Conservation (phyloP, 92 coral and sea anemone species). For the Parazoanthus swiftii region DNA sequence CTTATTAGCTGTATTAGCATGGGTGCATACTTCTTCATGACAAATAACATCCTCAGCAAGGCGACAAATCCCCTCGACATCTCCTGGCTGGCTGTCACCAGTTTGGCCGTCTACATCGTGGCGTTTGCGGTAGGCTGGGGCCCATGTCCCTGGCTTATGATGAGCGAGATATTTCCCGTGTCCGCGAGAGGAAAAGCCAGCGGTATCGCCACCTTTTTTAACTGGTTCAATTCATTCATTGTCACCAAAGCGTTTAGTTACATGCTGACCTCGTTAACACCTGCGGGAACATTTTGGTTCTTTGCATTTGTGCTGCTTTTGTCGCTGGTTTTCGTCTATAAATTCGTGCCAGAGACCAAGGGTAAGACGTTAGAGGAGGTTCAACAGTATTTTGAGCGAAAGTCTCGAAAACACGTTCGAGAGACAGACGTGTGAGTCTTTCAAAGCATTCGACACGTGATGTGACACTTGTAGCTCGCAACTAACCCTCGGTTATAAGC, state of each 20-base stretch:
- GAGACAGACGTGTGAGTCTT: slow-evolving; percentile 44
- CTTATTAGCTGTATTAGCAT: slow-evolving; percentile 58
- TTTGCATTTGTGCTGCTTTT: slow-evolving; percentile 67
- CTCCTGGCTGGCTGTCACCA: slow-evolving; percentile 74
- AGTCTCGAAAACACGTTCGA: slow-evolving; percentile 24
- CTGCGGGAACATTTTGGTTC: slow-evolving; percentile 83
- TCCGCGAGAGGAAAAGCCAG: slow-evolving; percentile 86
- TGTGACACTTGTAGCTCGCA: too few relatives aligned
- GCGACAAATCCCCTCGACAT: slow-evolving; percentile 35
- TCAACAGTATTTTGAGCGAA: slow-evolving; percentile 64
- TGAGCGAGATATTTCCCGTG: slow-evolving; percentile 94
- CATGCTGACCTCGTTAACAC: slow-evolving; percentile 54
- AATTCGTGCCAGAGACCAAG: slow-evolving; percentile 87
- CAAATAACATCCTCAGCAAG: slow-evolving; percentile 21
- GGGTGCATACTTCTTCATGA: slow-evolving; percentile 61
- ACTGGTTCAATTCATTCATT: slow-evolving; percentile 85
- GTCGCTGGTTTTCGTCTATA: slow-evolving; percentile 66
- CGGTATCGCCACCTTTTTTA: slow-evolving; percentile 80
- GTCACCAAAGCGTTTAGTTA: slow-evolving; percentile 62
- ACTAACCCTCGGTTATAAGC: too few relatives aligned
- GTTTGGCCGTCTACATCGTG: slow-evolving; percentile 76
- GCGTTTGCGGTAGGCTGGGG: slow-evolving; percentile 94
- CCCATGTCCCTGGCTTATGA: slow-evolving; percentile 91
- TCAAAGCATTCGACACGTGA: too few relatives aligned
- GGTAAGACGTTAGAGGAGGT: slow-evolving; percentile 89